These are phyloP conservation scores for Brassicogethes aeneus DNA, from an alignment of 2,888 invertebrate genomes.

Conservation along the genomic window DNA sequence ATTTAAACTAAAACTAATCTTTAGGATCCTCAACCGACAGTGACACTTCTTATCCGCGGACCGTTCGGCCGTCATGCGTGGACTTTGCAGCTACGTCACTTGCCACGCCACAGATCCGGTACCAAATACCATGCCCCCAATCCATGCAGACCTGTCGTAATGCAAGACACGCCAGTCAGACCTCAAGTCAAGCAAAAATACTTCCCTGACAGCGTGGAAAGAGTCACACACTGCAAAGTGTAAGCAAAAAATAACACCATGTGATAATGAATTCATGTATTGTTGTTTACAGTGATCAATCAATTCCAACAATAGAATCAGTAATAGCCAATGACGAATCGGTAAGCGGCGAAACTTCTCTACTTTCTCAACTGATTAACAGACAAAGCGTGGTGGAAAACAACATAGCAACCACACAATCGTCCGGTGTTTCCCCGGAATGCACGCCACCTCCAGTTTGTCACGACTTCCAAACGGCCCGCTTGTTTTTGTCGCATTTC, in stretches of 20 bases:
- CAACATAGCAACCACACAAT: conserved; percentile 26
- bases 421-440: conserved; percentile 47
- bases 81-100: conserved; percentile 81
- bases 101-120: conserved; percentile 74
- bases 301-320: conserved; percentile 80
- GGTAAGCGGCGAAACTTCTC: conserved; percentile 46
- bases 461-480: conserved; percentile 90
- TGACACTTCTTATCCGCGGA: conserved; percentile 80
- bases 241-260: conserved; percentile 43
- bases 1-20: too few relatives aligned
- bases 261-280: too few relatives aligned
- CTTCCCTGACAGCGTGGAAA: conserved; percentile 73
- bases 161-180: conserved; percentile 60
- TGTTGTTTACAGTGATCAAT: conserved; percentile 63
- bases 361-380: conserved; percentile 63
- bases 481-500: conserved; percentile 91
- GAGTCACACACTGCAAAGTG: conserved; percentile 74
- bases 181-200: conserved; percentile 63
- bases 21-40: conserved; percentile 88
- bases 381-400: conserved; percentile 50
- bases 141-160: conserved; percentile 64
- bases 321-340: conserved; percentile 52
- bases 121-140: conserved; percentile 54
- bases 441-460: conserved; percentile 73
- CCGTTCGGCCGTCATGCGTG: conserved; percentile 94